phyloP scores from a whole-genome alignment of 1,140 invertebrate genomes.

The Papilio glaucus region DNA sequence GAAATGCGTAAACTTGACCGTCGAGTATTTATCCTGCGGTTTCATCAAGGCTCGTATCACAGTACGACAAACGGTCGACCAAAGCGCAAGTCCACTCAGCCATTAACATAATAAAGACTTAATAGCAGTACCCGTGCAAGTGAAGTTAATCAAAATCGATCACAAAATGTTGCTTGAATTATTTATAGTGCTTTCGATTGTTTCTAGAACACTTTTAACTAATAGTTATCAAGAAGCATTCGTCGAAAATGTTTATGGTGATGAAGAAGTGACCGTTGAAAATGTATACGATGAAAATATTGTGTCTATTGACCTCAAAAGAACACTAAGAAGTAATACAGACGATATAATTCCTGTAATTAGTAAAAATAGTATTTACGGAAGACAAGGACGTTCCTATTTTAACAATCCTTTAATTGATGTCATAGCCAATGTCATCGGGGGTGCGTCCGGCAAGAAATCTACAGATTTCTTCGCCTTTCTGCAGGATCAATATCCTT shows the following conservation, averaged over 20 bases:
- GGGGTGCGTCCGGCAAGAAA: constrained; percentile 38
- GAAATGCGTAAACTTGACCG: background rate
- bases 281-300: constrained; percentile 11
- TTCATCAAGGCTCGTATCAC: background rate
- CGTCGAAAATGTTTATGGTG: background rate
- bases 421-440: background rate
- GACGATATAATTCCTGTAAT: background rate
- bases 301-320: background rate
- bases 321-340: background rate
- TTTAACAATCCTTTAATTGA: constrained; percentile 2
- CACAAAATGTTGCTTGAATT: constrained; percentile 2
- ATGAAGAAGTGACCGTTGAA: constrained; percentile 3
- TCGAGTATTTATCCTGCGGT: constrained; percentile 4
- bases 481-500: constrained; percentile 61
- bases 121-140: too few species aligned
- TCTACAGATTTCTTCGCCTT: constrained; percentile 57
- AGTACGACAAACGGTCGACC: background rate
- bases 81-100: background rate
- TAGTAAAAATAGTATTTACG: too few species aligned
- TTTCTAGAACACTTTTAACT: background rate
- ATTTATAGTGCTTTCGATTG: constrained; percentile 18
- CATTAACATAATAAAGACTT: background rate
- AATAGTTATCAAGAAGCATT: background rate
- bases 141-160: background rate
- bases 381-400: background rate